Evolutionary conservation across 1,140 invertebrate genomes (phyloP).

Genomic region (Nephila pilipes): DNA sequence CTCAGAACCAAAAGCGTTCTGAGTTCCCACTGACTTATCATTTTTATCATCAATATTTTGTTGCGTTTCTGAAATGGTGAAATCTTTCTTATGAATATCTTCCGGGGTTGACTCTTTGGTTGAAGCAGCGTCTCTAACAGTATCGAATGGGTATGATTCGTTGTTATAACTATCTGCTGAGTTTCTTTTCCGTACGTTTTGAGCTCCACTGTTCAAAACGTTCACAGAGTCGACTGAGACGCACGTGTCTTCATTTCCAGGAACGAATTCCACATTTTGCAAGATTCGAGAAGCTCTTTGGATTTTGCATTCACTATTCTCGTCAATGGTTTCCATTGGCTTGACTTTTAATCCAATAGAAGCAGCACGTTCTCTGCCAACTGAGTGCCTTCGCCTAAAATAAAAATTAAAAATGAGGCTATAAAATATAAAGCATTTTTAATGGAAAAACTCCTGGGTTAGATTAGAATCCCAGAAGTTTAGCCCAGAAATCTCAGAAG

Average conservation of each 20-base stretch:
- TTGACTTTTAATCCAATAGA: constrained; percentile 14
- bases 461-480: too few relatives aligned
- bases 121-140: not conserved
- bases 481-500: too few relatives aligned
- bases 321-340: not conserved
- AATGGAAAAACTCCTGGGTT: too few relatives aligned
- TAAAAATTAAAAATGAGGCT: not conserved
- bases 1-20: not conserved
- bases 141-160: not conserved
- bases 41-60: not conserved
- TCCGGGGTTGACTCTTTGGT: not conserved
- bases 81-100: not conserved
- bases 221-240: not conserved
- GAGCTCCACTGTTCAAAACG: not conserved
- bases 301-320: not conserved
- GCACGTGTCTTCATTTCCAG: not conserved
- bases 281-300: constrained; percentile 20
- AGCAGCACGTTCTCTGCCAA: constrained; percentile 31
- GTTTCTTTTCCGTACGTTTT: constrained; percentile 11
- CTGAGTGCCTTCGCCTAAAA: constrained; percentile 36
- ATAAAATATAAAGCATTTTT: not conserved
- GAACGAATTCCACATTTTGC: constrained; percentile 26
- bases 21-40: not conserved
- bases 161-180: not conserved
- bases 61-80: not conserved